Evolutionary conservation across 2,113 vertebrate species (phyloP), one percentile per base, ranked within the genome.

Genomic region (Jacana jacana): DNA sequence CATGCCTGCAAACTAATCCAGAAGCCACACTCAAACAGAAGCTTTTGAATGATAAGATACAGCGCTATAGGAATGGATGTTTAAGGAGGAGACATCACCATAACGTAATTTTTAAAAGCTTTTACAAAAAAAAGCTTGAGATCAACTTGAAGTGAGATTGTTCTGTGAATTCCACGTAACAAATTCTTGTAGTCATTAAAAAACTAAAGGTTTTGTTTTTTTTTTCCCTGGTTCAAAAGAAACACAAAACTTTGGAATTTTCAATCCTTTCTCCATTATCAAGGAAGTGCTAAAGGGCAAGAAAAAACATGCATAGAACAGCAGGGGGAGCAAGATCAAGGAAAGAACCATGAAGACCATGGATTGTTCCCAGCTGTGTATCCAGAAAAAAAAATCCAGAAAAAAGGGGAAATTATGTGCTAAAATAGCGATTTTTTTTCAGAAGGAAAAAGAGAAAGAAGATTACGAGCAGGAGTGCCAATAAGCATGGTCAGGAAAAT

Each of bases 251-350:
- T 10, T 3, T 2, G 3, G 7, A 20, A 46, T 71, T 73, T 48
- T 40, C 15, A 48, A 13, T 65, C n/a, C 25, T 4, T 10, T 39
- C 13, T 71, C 18, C 4, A 13, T 90, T 83, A 69, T 24, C 10
- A 71, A 63, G 28, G 25, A 64, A 55, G 28, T 6, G 89, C 42
- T 42, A 37, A 35, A 72, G 10, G 28, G 13, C 2, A 52, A 55
- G 13, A 52, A 54, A 58, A 79, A 9, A 8, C 0, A 2, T 5
- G n/a, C 19, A 52, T 0, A 25, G 25, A 71, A 17, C 1, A 17
- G 4, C 5, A 11, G 5, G 4, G 11, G 5, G 4, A 2, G 4
- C 7, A 5, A 52, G 8, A 61, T 33, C 33, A 48, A 80, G 40
- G 17, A 57, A 77, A 40, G 17, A 88, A 35, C 19, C n/a, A 27